Percentiles rank a stretch among this genome's conserved stretches.
These are phyloP conservation scores for Calameuta filiformis DNA, from an alignment of 2,888 invertebrate species.

Conservation along the genomic window DNA sequence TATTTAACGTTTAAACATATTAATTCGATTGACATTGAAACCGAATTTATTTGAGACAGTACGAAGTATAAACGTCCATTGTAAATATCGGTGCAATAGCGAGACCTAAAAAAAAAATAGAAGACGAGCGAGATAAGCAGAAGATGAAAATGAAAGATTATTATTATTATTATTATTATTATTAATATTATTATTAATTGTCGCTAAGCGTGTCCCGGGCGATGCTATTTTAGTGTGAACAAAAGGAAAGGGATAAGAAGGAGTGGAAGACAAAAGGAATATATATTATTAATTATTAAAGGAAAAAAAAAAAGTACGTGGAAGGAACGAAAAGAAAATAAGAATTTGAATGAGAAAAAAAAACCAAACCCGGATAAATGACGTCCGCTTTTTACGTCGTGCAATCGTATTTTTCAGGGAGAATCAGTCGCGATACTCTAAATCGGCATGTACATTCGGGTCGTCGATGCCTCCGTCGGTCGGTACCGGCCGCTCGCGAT, in stretches of 20 bases:
- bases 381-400: conserved; percentile 39
- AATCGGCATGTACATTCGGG: conserved; percentile 17
- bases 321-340: not conserved
- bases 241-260: conserved; percentile 11
- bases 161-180: not conserved
- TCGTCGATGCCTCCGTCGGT: conserved; percentile 22
- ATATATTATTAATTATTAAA: conserved; percentile 4
- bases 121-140: not conserved
- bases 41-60: conserved; percentile 39
- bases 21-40: conserved; percentile 32
- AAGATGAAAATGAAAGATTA: not conserved
- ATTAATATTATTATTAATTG: conserved; percentile 47
- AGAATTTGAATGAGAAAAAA: not conserved
- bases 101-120: conserved; percentile 44
- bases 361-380: conserved; percentile 6
- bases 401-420: conserved; percentile 33
- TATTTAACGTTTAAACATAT: conserved; percentile 9
- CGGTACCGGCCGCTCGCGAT: not conserved
- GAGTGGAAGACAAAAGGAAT: conserved; percentile 1
- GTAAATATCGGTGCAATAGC: conserved; percentile 63
- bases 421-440: conserved; percentile 3
- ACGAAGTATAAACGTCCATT: conserved; percentile 56
- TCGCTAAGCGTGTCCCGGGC: conserved; percentile 39
- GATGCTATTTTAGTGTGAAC: conserved; percentile 33
- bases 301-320: not conserved